These are phyloP conservation scores for Galago senegalensis DNA, from an alignment of 2,797 vertebrate species.

Conservation along the genomic window DNA sequence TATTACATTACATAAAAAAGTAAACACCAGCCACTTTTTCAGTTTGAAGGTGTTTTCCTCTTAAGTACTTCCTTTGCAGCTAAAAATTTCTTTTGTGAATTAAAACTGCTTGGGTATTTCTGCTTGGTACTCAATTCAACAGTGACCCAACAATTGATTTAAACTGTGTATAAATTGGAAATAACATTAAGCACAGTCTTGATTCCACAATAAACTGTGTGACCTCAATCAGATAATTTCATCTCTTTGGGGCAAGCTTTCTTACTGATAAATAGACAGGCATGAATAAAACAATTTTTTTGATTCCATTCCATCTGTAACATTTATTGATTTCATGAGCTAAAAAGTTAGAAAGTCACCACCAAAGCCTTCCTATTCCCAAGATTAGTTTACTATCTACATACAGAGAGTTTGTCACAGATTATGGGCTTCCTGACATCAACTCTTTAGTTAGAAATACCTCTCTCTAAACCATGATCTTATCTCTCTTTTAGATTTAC, in stretches of 20 bases:
- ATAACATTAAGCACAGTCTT: neutral
- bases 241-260: neutral
- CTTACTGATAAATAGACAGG: neutral
- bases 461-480: neutral
- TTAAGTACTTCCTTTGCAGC: neutral
- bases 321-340: neutral
- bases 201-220: neutral
- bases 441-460: neutral
- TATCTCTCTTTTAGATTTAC: neutral
- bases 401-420: neutral
- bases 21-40: neutral
- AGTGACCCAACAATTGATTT: neutral
- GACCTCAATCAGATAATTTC: neutral
- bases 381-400: neutral
- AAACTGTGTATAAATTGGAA: neutral
- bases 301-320: neutral
- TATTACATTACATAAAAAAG: neutral
- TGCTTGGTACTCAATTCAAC: neutral
- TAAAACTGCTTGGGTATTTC: conserved; percentile 17
- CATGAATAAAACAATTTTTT: conserved; percentile 18
- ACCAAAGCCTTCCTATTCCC: neutral
- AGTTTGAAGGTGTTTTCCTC: conserved; percentile 15
- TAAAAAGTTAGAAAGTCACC: conserved; percentile 6
- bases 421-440: neutral
- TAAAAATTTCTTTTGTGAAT: conserved; percentile 13